Evolutionary conservation across 2,888 invertebrate genomes (phyloP), one percentile per base, ranked within the genome.

Genomic region (Andrena minutula): DNA sequence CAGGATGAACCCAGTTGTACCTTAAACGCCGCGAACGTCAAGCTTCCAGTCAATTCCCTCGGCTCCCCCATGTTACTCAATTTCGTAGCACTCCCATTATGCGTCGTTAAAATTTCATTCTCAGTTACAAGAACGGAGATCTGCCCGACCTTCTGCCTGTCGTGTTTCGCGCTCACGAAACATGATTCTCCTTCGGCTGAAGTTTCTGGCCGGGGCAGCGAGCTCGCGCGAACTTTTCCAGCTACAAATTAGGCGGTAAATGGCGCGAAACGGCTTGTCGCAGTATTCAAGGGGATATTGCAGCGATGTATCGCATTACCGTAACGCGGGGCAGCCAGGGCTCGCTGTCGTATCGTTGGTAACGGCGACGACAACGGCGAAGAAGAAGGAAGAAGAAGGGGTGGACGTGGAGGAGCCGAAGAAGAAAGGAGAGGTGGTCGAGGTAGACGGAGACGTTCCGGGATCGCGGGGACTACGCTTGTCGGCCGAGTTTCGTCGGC

Each of bases 401-500:
- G 58, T 7, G 58, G 35, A 64, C 16, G 32, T 20, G n/a, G 60
- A 28, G 10, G n/a, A 41, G 60, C 16, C 26, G 47, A 6, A 8
- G n/a, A 35, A 23, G 7, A 41, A 58, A 58, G 72, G 35, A 73
- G 69, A 63, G 68, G 32, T 28, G 12, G 32, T 56, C 23, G 60
- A 74, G 56, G 73, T 26, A 79, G 53, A 63, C 30, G 72, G 56
- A 56, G 74, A 73, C 7, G 75, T 74, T 75, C 49, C 72, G 47
- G 79, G 75, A 87, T 86, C 81, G 84, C 66, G 53, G 80, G 83
- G 82, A 79, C 75, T 83, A 84, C 83, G 84, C 84, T 86, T 85
- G 88, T 89, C 85, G 86, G 82, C 78, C 83, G 88, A 88, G 86
- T 87, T 88, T 85, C 84, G 85, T 87, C 82, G 88, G 85, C 83